Base-by-base conservation (phyloP, 1,140 invertebrate genomes). In the Caerostris extrusa region DNA sequence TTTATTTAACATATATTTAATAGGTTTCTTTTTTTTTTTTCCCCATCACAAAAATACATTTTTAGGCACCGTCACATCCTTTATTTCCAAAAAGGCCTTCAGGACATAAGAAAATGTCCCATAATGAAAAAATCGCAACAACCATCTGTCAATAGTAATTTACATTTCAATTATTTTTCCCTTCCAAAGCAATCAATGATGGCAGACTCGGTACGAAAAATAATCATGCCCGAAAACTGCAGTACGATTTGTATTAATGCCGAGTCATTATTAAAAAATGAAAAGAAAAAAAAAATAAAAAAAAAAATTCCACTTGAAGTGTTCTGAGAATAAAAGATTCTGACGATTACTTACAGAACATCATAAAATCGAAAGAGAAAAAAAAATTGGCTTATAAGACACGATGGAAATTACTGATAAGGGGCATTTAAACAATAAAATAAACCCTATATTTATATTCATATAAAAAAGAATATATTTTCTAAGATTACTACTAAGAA, bases 351-450 rank as follows among this genome's bases (percentile, higher is more conserved):
- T 87, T 64, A 57, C 7, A 64, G n/a, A 34, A 19, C 34, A 87
- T 60, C 85, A 87, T 87, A 60, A 60, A 34, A 64, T 5, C 53
- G 53, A 12, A 10, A 77, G 34, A 53, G 71, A 69, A 90, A 90
- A 83, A 57, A 57, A 77, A 57, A 71, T 69, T 90, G 12, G 61
- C 64, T 71, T 64, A 90, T 91, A 91, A 91, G 83, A 91, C 58
- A 64, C 60, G 90, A 91, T 90, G 7, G 58, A 61, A 69, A 56
- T 55, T 53, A 64, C n/a, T 53, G 87, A 91, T 83, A 91, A 34
- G 53, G 8, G n/a, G 10, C 77, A 57, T 83, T 58, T 81, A 58
- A 93, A 87, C 67, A 85, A 93, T 93, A 85, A 58, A 86, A 93
- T 14, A 56, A 55, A 64, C 12, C 17, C 57, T 85, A 50, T 91